Evolutionary conservation across 1,140 invertebrate species (phyloP).

Genomic region (Caligus rogercresseyi): DNA sequence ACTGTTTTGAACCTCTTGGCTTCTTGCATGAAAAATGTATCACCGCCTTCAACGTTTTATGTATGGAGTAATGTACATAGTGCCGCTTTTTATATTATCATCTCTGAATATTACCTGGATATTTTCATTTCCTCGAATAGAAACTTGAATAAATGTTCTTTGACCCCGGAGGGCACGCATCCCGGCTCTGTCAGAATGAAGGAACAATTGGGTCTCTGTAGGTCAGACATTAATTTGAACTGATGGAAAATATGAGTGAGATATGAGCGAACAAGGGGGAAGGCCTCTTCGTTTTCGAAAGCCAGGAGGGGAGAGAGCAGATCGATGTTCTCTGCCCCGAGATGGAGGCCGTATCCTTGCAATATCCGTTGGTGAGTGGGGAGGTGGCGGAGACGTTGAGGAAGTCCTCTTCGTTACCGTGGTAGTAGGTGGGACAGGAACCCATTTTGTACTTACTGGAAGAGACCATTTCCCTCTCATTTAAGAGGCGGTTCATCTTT

Average conservation of each 20-base stretch:
- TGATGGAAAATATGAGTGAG: slow-evolving; percentile 33
- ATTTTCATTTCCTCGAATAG: slow-evolving; percentile 35
- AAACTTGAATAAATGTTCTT: slow-evolving; percentile 33
- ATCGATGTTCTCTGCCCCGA: slow-evolving; percentile 33
- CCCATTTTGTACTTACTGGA: background rate
- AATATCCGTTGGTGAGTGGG: slow-evolving; percentile 16
- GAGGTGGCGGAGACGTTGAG: background rate
- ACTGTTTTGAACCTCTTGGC: too few species aligned
- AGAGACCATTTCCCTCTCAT: slow-evolving; percentile 14
- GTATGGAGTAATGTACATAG: background rate
- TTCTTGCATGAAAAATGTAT: too few species aligned
- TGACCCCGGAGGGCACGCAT: slow-evolving; percentile 30
- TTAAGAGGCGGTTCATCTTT: slow-evolving; percentile 3
- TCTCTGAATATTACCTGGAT: slow-evolving; percentile 29
- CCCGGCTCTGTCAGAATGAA: slow-evolving; percentile 35
- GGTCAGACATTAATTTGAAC: slow-evolving; percentile 27
- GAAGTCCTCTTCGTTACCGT: slow-evolving; percentile 6
- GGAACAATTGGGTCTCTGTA: slow-evolving; percentile 32
- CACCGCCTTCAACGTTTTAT: too few species aligned
- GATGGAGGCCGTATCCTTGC: slow-evolving; percentile 29
- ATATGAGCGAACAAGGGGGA: slow-evolving; percentile 32
- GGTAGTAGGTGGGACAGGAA: background rate
- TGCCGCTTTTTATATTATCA: background rate
- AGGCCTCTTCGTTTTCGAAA: slow-evolving; percentile 30
- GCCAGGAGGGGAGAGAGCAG: slow-evolving; percentile 33